Evolutionary conservation across 2,797 vertebrate genomes (phyloP), one percentile per base, ranked within the genome.

Genomic region (Graptemys geographica): DNA sequence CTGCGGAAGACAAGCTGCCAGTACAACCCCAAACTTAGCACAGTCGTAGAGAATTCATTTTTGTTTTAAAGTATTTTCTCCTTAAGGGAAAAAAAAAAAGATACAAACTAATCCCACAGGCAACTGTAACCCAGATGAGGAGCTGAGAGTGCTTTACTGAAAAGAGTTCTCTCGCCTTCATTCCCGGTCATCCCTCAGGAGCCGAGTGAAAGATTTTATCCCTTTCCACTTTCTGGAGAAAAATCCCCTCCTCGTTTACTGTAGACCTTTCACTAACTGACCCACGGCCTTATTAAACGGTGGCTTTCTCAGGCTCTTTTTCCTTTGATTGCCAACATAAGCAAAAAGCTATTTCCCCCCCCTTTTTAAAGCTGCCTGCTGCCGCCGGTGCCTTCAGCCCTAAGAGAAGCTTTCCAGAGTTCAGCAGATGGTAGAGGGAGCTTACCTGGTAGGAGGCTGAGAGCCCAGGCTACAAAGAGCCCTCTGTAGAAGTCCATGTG

Each of bases 391-490:
- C 47, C 12, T 44, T 59, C 44, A 21, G 51, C 41, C 44, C 41
- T 6, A 33, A 51, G 27, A 53, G 44, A 21, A 18, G 44, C 86
- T 49, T 41, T 12, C 23, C 78, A 33, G 47, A 65, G 82, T 44
- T 56, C 78, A 76, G 44, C 0, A 21, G 49, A 8, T 12, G 51
- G 79, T 8, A 12, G 23, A 59, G 11, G 59, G 49, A 31, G 97
- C 99, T 98, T 98, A 99, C 99, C 99, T 97, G 99, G 98, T 89
- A 99, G 98, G 93, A 99, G 96, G 97, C 98, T 98, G 98, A 99
- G 98, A 94, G 98, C 98, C 98, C 99, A 99, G 97, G 99, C 98
- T 96, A 99, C 98, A 96, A 99, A 93, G 96, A 98, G 97, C 96
- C 98, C 89, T 88, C 96, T 97, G 98, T 97, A 98, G 97, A 99